Evolutionary conservation across 1,140 invertebrate species (phyloP).

Genomic region (silkworm (Bombyx mori)): DNA sequence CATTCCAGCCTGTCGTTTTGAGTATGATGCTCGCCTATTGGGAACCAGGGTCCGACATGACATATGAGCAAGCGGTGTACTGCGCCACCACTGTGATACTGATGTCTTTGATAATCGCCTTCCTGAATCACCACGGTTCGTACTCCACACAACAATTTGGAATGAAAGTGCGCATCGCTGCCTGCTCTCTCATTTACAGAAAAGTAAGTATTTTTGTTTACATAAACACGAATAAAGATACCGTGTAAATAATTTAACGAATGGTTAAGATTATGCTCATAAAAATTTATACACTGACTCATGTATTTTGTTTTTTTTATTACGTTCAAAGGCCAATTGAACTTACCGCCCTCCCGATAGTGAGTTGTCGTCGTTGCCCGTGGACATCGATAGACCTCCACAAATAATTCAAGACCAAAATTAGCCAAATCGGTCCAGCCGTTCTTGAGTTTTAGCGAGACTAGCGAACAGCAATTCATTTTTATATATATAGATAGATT

Average conservation of each 20-base stretch:
- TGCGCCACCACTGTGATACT: constrained; percentile 55
- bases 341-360: too few relatives aligned
- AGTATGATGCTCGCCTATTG: constrained; percentile 61
- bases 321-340: too few relatives aligned
- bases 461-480: too few relatives aligned
- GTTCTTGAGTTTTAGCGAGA: too few relatives aligned
- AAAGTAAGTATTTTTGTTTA: constrained; percentile 51
- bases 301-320: too few relatives aligned
- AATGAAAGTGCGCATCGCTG: constrained; percentile 73
- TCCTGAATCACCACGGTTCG: constrained; percentile 62
- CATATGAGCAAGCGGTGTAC: constrained; percentile 56
- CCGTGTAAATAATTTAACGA: neutral
- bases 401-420: too few relatives aligned
- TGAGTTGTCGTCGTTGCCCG: too few relatives aligned
- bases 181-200: constrained; percentile 74
- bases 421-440: too few relatives aligned
- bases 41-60: constrained; percentile 53
- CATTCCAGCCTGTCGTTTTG: constrained; percentile 61
- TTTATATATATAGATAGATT: too few relatives aligned
- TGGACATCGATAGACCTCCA: too few relatives aligned
- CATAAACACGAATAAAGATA: neutral
- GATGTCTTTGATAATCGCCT: constrained; percentile 54
- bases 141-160: constrained; percentile 62
- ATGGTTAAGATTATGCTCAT: neutral
- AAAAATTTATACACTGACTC: too few relatives aligned